Base-by-base conservation (phyloP, 1,140 invertebrate genomes). In the Neodiprion lecontei region DNA sequence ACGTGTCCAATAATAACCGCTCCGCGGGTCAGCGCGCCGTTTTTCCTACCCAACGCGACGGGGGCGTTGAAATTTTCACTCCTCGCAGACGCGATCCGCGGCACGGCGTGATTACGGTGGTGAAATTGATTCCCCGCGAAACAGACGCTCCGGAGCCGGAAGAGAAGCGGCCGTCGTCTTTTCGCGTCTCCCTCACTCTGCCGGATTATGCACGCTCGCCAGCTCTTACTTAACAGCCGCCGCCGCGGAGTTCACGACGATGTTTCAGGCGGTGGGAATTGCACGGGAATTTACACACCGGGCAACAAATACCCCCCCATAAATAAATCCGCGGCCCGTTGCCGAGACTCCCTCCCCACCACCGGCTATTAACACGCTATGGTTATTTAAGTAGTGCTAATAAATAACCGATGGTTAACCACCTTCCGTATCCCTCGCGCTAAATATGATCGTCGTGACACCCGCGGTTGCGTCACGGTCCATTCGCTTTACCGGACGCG, bases 331-430 rank as follows among this genome's bases (percentile, higher is more conserved):
- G 28, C 76, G 75, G 50, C 67, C 76, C 28, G 28, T 40, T 40
- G 5, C 28, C 77, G 73, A 76, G 76, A 78, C 73, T 74, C 79
- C 81, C 65, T 50, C 67, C 67, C 67, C 61, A 72, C 75, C 77
- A 74, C 76, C 75, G 77, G 77, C 82, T 83, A 85, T 85, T 84
- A 83, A 82, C 82, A 81, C 77, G 80, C 81, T 83, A 84, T 84
- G 83, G 80, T 81, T 85, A 85, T 86, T 84, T 84, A 84, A 84
- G 79, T 82, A 83, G 79, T 76, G 67, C 78, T 78, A 82, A 83
- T 86, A 84, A 85, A 85, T 85, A 85, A 86, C 79, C 74, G 40
- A 69, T 69, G 78, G 73, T 82, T 84, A 81, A 79, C 72, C 71
- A 67, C 68, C 48, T 76, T 77, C 74, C 74, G 67, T 5, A 23